Evolutionary conservation across 2,113 vertebrate genomes (phyloP).

Genomic region (Colossoma macropomum): DNA sequence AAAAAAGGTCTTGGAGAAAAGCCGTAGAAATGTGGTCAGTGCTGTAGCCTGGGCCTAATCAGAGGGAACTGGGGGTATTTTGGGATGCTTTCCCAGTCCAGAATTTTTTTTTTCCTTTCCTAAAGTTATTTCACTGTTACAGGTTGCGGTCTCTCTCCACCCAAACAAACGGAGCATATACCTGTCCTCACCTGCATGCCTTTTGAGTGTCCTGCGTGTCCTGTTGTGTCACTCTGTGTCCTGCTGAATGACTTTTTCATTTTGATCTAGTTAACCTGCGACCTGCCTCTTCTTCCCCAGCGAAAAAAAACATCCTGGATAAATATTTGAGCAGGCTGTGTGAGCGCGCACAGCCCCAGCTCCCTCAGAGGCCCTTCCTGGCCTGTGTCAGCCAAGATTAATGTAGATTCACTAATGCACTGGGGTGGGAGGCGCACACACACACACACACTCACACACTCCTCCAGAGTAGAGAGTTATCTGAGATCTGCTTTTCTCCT

Average conservation of each 20-base stretch:
- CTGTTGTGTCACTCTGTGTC: slow-evolving; percentile 23
- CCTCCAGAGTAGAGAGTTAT: slow-evolving; percentile 27
- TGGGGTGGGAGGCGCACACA: slow-evolving; percentile 41
- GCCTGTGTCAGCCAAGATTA: slow-evolving; percentile 61
- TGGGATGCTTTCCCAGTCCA: background rate
- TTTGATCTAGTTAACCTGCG: slow-evolving; percentile 63
- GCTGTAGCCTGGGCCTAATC: slow-evolving; percentile 2
- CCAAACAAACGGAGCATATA: background rate
- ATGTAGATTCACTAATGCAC: slow-evolving; percentile 59
- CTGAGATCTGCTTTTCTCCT: slow-evolving; percentile 28
- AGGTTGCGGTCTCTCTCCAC: background rate
- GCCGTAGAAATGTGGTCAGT: slow-evolving; percentile 1
- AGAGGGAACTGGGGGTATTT: background rate
- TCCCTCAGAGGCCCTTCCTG: slow-evolving; percentile 54
- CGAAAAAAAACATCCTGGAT: slow-evolving; percentile 66
- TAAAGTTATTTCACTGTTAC: background rate
- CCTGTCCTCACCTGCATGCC: slow-evolving; percentile 8
- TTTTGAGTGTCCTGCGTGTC: slow-evolving; percentile 39
- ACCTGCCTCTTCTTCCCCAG: slow-evolving; percentile 54
- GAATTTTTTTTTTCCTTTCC: background rate
- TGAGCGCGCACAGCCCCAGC: slow-evolving; percentile 38
- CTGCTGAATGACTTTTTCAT: slow-evolving; percentile 58
- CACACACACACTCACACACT: slow-evolving; percentile 38
- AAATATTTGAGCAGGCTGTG: slow-evolving; percentile 66
- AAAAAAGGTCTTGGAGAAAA: background rate